Conservation (phyloP, 2,888 invertebrate species). For the Amiota minor region DNA sequence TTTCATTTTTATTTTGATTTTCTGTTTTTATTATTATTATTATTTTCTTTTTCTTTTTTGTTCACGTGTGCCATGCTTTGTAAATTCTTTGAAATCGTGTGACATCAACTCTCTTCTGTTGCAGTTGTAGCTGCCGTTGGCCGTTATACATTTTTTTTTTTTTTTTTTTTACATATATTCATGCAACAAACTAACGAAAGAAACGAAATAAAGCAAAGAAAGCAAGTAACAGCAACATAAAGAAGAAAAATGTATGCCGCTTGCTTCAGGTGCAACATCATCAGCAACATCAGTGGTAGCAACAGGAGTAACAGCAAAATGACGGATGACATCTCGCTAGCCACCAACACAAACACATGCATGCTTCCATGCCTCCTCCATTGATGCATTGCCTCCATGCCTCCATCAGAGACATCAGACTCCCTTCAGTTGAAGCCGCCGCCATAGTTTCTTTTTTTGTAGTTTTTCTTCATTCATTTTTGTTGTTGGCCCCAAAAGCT, state of each 20-base stretch:
- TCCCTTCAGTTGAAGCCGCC: neutral
- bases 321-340: slow-evolving; percentile 31
- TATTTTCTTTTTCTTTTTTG: neutral
- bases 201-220: slow-evolving; percentile 60
- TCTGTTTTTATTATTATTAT: neutral
- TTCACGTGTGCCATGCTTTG: no score
- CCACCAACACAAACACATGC: slow-evolving; percentile 16
- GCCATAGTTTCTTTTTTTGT: neutral
- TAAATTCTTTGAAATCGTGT: neutral
- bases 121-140: slow-evolving; percentile 20
- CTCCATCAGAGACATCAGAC: neutral
- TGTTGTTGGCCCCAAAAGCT: slow-evolving; percentile 22
- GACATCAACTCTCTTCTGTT: slow-evolving; percentile 15
- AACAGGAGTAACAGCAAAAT: slow-evolving; percentile 24
- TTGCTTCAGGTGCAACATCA: slow-evolving; percentile 21
- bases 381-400: neutral
- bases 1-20: no score
- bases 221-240: slow-evolving; percentile 59
- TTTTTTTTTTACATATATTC: neutral
- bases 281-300: slow-evolving; percentile 38
- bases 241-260: slow-evolving; percentile 35
- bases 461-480: neutral
- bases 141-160: neutral
- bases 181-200: slow-evolving; percentile 51
- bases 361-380: neutral